phyloP scores from a whole-genome alignment of 2,888 invertebrate genomes.

The Temnothorax rugatulus region DNA sequence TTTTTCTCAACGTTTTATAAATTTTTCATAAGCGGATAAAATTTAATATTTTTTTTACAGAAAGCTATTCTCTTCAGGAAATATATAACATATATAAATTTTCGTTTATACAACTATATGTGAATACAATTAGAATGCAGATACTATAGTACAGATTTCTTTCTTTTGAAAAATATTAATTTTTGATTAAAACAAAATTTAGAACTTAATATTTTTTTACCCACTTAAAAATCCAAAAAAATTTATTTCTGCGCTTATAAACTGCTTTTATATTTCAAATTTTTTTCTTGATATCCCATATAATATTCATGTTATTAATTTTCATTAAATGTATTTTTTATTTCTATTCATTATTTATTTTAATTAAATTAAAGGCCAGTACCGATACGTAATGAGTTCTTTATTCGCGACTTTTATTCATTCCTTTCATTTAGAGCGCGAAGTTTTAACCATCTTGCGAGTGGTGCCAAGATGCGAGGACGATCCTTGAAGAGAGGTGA shows the following conservation, averaged over 20 bases:
- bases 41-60: neutral
- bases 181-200: neutral
- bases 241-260: neutral
- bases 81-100: conserved; percentile 4
- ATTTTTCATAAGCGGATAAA: neutral
- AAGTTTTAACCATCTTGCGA: conserved; percentile 28
- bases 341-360: neutral
- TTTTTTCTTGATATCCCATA: neutral
- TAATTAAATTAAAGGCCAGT: neutral
- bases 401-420: neutral
- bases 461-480: conserved; percentile 56
- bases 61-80: neutral
- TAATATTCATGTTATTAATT: conserved; percentile 3
- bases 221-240: neutral
- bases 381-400: neutral
- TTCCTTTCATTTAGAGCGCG: neutral
- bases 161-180: neutral
- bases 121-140: neutral
- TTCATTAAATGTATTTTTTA: neutral
- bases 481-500: conserved; percentile 56
- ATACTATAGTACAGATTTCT: conserved; percentile 5
- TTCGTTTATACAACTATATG: neutral
- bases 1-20: neutral
- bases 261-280: neutral
- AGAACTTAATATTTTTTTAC: neutral